A percentile compares a stretch with the other conserved stretches of the same genome.
Conservation (phyloP, 2,113 vertebrate genomes). For the Chloroceryle aenea region DNA sequence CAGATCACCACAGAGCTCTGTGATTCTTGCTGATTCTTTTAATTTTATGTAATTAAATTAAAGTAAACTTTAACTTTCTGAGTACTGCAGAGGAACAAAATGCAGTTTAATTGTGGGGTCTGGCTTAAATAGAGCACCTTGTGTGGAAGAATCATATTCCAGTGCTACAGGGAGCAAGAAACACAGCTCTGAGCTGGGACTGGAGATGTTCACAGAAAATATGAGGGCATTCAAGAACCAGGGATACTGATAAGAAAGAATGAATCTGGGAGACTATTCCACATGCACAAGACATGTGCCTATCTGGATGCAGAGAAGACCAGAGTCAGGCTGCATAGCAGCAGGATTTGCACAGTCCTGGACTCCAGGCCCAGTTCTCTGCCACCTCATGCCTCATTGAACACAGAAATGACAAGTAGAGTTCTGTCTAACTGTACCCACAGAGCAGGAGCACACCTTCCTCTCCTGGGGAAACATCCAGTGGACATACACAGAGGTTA, state of each 20-base stretch:
- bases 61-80: neutral
- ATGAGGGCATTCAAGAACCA: neutral
- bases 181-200: neutral
- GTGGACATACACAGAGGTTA: neutral
- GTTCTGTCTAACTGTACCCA: neutral
- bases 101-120: neutral
- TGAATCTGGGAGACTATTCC: neutral
- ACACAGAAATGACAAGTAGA: neutral
- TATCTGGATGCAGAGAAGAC: neutral
- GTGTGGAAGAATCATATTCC: neutral
- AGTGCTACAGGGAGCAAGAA: neutral
- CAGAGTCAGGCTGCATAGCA: neutral
- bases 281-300: neutral
- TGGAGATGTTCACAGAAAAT: neutral
- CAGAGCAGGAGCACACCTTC: neutral
- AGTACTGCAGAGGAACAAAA: neutral
- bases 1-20: neutral
- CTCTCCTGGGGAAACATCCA: neutral
- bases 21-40: neutral
- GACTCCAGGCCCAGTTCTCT: neutral
- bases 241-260: neutral
- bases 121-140: neutral
- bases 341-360: neutral
- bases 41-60: neutral
- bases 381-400: neutral